Evolutionary conservation across 2,113 vertebrate genomes (phyloP), one percentile per base, ranked within the genome.

Genomic region (Periophthalmodon schlosseri): DNA sequence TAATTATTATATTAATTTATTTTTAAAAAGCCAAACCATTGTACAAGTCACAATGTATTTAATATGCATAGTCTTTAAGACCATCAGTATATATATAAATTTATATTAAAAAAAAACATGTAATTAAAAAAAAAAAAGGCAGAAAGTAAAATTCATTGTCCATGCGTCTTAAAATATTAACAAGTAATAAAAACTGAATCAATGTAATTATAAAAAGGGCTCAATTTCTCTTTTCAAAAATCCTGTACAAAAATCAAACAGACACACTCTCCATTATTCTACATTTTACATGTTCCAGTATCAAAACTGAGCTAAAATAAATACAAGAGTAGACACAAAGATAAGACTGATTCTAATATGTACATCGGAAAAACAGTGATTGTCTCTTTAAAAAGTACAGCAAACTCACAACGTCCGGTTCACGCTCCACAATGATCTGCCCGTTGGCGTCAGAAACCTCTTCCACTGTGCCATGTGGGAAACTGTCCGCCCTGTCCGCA

Each of bases 1-100:
- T 20, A 58, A 75, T 73, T 46, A 44, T 10, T 69, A 77, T 67
- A 78, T 21, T 13, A 68, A 44, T 90, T 91, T 88, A 91, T 88
- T 89, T 46, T 84, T 84, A 56, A 24, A 33, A 47, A 67, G 9
- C 71, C 36, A 79, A 65, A 64, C 68, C 64, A 83, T 18, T 77
- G 54, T 70, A 58, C 76, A 72, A 80, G 54, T 52, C 10, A 69
- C 66, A 82, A 21, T 58, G 24, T 61, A 8, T 44, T 49, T 58
- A 1, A 65, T 77, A 69, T 16, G 13, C 61, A 75, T 44, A 34
- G 13, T 68, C 34, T 69, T 50, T 49, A 14, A 54, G 9, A 8
- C 52, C n/a, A 5, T 58, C 57, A 5, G 23, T 60, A 16, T 13
- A 50, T 72, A n/a, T 44, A 44, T 44, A 39, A n/a, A n/a, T n/a